Percentiles rank a stretch among this genome's conserved stretches.
phyloP scores from a whole-genome alignment of 2,888 invertebrate genomes.

The Mellilla xanthometata region DNA sequence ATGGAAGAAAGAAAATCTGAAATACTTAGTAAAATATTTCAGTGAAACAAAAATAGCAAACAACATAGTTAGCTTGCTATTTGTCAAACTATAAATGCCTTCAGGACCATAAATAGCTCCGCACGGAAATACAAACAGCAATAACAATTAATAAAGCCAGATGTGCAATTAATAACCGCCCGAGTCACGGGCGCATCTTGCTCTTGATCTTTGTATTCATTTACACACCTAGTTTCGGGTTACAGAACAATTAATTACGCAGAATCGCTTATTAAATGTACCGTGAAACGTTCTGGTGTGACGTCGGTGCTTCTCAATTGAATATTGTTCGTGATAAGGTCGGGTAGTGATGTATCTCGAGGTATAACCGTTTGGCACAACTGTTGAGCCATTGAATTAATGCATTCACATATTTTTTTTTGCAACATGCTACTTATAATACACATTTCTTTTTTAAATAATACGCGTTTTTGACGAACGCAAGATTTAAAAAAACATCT shows the following conservation, averaged over 20 bases:
- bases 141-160: slow-evolving; percentile 18
- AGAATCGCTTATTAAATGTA: slow-evolving; percentile 28
- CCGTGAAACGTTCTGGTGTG: slow-evolving; percentile 22
- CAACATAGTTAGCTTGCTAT: not conserved
- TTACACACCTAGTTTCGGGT: slow-evolving; percentile 32
- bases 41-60: too few species aligned
- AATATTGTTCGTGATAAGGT: slow-evolving; percentile 25
- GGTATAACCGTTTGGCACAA: too few species aligned
- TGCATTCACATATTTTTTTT: too few species aligned
- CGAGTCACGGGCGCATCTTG: slow-evolving; percentile 12
- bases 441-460: too few species aligned
- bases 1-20: too few species aligned
- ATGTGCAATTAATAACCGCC: slow-evolving; percentile 17
- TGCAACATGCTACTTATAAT: too few species aligned
- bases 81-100: too few species aligned
- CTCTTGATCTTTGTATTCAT: slow-evolving; percentile 30
- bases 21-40: too few species aligned
- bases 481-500: too few species aligned
- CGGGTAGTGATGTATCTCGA: too few species aligned
- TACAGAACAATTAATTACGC: slow-evolving; percentile 32
- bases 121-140: slow-evolving; percentile 13
- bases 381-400: too few species aligned
- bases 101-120: slow-evolving; percentile 8
- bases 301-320: slow-evolving; percentile 24
- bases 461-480: too few species aligned